phyloP scores from a whole-genome alignment of 1,140 invertebrate genomes.

The Drosophila ercepeae region DNA sequence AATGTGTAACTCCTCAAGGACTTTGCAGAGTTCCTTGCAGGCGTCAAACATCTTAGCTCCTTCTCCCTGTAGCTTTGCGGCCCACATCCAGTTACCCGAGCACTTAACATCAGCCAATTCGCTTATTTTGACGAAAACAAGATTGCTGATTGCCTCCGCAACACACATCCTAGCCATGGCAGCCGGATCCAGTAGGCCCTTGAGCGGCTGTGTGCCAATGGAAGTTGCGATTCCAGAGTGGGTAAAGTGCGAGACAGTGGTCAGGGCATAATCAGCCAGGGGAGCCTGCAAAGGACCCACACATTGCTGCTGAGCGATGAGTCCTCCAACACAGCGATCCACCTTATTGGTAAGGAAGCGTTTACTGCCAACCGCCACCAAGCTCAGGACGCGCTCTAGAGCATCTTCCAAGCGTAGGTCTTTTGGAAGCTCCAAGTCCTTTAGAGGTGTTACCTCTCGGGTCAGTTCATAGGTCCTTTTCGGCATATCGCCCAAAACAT shows the following conservation, averaged over 20 bases:
- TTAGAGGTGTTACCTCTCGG: constrained; percentile 18
- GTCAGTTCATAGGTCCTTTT: constrained; percentile 85
- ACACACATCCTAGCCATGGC: constrained; percentile 97
- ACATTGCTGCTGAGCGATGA: constrained; percentile 98
- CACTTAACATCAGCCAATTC: constrained; percentile 96
- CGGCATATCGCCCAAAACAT: constrained; percentile 91
- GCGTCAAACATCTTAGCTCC: constrained; percentile 94
- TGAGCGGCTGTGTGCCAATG: constrained; percentile 98
- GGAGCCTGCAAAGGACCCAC: constrained; percentile 98
- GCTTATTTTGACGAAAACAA: constrained; percentile 96
- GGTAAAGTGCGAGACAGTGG: constrained; percentile 91
- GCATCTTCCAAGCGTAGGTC: constrained; percentile 86
- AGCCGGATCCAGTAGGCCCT: constrained; percentile 90
- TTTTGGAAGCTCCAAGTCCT: constrained; percentile 20
- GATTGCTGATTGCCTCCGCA: constrained; percentile 96
- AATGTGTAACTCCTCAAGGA: constrained; percentile 94
- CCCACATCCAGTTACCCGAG: constrained; percentile 99
- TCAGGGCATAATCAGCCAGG: constrained; percentile 96
- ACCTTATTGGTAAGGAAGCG: constrained; percentile 97
- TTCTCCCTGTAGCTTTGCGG: constrained; percentile 96
- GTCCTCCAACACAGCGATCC: constrained; percentile 97
- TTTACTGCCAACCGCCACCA: constrained; percentile 97
- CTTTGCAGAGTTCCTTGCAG: constrained; percentile 93
- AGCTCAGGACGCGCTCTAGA: constrained; percentile 91
- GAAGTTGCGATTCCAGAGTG: constrained; percentile 94